These are phyloP conservation scores for Dendroctonus valens DNA, from an alignment of 1,140 invertebrate species.

Conservation along the genomic window DNA sequence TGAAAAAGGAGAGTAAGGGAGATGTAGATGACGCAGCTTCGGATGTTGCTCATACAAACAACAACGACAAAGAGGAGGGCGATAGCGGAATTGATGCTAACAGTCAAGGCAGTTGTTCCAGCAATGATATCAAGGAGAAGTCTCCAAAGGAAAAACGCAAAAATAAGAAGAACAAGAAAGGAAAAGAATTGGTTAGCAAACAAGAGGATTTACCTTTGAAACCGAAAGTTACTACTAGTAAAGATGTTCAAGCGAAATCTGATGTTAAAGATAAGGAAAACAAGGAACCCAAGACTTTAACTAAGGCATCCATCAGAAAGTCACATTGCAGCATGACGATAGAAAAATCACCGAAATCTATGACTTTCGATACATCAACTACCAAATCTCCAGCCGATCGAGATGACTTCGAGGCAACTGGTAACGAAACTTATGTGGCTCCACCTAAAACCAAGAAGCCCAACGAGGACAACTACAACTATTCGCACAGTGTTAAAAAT, in stretches of 20 bases:
- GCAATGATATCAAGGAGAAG: slow-evolving; percentile 67
- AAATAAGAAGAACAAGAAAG: slow-evolving; percentile 75
- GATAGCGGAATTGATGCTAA: slow-evolving; percentile 86
- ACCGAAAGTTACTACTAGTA: slow-evolving; percentile 36
- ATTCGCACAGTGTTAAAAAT: slow-evolving; percentile 13
- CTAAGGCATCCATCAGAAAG: slow-evolving; percentile 7
- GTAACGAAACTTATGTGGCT: slow-evolving; percentile 53
- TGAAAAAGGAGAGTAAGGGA: slow-evolving; percentile 62
- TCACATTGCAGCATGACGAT: background rate
- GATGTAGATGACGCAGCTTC: slow-evolving; percentile 56
- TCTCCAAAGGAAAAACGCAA: slow-evolving; percentile 66
- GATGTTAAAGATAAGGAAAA: slow-evolving; percentile 25
- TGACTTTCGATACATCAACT: slow-evolving; percentile 58
- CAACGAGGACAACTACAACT: slow-evolving; percentile 23
- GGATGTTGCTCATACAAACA: slow-evolving; percentile 46
- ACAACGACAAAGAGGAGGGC: slow-evolving; percentile 71
- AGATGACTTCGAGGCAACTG: slow-evolving; percentile 68
- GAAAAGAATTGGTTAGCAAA: slow-evolving; percentile 13
- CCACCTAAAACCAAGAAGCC: slow-evolving; percentile 28
- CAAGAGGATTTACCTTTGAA: slow-evolving; percentile 21
- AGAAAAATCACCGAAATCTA: slow-evolving; percentile 51
- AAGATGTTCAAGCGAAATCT: slow-evolving; percentile 31
- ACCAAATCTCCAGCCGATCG: slow-evolving; percentile 64
- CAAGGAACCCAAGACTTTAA: slow-evolving; percentile 24
- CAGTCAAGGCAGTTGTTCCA: slow-evolving; percentile 80